Evolutionary conservation across 2,888 invertebrate species (phyloP).

Genomic region (Lithophane ornitopus): DNA sequence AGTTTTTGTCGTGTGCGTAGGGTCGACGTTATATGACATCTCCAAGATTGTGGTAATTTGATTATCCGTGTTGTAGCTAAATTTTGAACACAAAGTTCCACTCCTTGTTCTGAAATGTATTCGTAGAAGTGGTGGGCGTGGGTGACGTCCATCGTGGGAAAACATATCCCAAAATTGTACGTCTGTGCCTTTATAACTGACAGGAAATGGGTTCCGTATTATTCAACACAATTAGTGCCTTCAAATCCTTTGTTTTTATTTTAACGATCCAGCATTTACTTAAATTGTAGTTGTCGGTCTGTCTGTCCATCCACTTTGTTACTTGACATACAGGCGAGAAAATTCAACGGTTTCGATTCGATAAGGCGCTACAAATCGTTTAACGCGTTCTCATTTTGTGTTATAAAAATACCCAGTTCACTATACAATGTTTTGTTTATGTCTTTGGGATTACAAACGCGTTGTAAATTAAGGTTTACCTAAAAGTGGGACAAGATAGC

Average conservation of each 20-base stretch:
- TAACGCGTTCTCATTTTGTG: constrained; percentile 43
- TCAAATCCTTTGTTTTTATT: constrained; percentile 72
- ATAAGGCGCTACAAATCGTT: constrained; percentile 47
- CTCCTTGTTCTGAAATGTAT: constrained; percentile 83
- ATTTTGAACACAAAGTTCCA: constrained; percentile 84
- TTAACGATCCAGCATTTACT: constrained; percentile 66
- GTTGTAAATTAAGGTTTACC: constrained; percentile 65
- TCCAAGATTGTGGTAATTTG: constrained; percentile 76
- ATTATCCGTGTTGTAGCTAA: constrained; percentile 80
- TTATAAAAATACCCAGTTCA: constrained; percentile 32
- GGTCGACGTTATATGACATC: constrained; percentile 66
- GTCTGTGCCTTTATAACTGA: constrained; percentile 76
- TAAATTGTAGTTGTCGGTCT: constrained; percentile 72
- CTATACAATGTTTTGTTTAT: constrained; percentile 63
- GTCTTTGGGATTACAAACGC: constrained; percentile 61
- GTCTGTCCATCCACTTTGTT: constrained; percentile 69
- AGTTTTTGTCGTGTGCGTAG: constrained; percentile 18
- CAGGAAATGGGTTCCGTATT: constrained; percentile 74
- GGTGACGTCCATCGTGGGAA: constrained; percentile 86
- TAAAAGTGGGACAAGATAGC: constrained; percentile 73
- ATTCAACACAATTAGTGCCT: constrained; percentile 71
- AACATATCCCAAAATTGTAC: constrained; percentile 82
- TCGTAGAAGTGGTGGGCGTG: constrained; percentile 86
- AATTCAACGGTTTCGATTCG: constrained; percentile 47
- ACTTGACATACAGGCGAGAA: constrained; percentile 68